phyloP scores from a whole-genome alignment of 2,797 vertebrate genomes.

The Euphonia xanthogaster region DNA sequence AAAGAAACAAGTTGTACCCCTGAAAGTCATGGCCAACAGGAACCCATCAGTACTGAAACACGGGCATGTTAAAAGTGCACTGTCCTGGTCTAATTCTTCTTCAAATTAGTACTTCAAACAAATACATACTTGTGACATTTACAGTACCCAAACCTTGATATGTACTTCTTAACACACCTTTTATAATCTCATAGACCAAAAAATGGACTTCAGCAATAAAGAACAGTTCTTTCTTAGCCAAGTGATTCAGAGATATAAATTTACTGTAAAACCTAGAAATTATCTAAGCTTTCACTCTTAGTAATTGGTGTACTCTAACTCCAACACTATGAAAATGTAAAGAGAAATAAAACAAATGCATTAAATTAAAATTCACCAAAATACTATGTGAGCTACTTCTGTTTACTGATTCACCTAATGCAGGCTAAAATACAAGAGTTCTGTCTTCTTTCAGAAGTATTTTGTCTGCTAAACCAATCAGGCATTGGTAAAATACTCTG shows the following conservation, averaged over 20 bases:
- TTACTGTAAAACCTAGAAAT: neutral
- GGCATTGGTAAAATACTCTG: neutral
- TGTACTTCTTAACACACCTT: neutral
- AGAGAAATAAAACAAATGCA: neutral
- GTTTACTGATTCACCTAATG: neutral
- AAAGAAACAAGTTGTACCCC: neutral
- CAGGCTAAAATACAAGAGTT: neutral
- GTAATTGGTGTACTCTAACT: neutral
- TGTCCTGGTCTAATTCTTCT: neutral
- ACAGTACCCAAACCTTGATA: neutral
- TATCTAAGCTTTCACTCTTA: neutral
- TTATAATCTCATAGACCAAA: neutral
- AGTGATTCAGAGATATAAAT: neutral
- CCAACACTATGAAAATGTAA: neutral
- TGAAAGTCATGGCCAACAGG: neutral
- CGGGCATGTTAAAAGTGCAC: neutral
- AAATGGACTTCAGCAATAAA: neutral
- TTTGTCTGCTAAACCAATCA: neutral
- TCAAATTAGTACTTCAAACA: neutral
- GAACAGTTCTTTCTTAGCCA: neutral
- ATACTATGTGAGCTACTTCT: neutral
- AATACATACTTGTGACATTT: neutral
- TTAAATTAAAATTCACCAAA: neutral
- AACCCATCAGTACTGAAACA: fast-evolving
- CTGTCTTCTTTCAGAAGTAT: neutral